A percentile compares a stretch with the other conserved stretches of the same genome.
Conservation (phyloP, 2,797 vertebrate species). For the Hippopotamyrus pictus region DNA sequence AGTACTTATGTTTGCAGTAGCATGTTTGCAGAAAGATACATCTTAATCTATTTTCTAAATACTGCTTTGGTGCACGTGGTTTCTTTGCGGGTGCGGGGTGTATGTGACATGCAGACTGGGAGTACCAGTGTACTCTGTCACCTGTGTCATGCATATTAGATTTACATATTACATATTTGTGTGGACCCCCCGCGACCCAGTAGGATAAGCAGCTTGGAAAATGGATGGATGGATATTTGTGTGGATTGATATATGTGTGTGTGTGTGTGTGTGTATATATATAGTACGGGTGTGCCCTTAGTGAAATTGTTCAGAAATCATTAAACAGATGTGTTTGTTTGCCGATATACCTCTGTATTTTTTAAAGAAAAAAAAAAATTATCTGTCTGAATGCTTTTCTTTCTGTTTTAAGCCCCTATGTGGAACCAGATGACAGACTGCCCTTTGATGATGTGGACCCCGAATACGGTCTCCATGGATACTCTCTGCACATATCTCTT, state of each 20-base stretch:
- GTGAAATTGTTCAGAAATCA: background rate
- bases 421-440: constrained; percentile 43
- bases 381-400: background rate
- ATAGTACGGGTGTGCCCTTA: background rate
- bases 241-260: too few relatives aligned
- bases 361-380: background rate
- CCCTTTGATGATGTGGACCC: constrained; percentile 70
- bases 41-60: background rate
- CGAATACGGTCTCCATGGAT: constrained; percentile 77
- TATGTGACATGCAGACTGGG: background rate
- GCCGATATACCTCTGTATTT: background rate
- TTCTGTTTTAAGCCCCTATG: constrained; percentile 54
- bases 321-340: background rate
- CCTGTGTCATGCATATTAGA: background rate
- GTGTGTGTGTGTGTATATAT: too few relatives aligned
- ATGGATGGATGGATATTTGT: too few relatives aligned
- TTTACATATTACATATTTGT: background rate
- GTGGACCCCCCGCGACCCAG: too few relatives aligned
- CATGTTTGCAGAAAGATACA: background rate
- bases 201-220: too few relatives aligned
- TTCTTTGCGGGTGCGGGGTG: background rate
- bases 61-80: background rate
- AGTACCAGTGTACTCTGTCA: background rate
- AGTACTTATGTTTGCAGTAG: background rate
- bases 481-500: constrained; percentile 73